A percentile compares a stretch with the other conserved stretches of the same genome.
Conservation (phyloP, 2,797 vertebrate genomes). For the Sciurus vulgaris region DNA sequence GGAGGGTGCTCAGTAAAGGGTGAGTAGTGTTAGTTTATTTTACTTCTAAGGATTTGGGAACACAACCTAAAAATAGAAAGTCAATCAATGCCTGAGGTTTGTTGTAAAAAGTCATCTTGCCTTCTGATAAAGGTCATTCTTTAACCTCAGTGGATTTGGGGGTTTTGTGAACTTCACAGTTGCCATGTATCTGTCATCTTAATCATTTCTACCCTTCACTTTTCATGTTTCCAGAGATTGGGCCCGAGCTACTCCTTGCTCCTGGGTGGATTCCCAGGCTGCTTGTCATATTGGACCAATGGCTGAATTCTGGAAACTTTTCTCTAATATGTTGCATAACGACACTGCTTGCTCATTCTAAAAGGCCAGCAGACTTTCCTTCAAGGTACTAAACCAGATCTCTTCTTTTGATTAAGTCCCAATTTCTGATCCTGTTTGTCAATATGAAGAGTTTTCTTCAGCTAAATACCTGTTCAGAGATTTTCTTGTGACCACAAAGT, state of each 20-base stretch:
- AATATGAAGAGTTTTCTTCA: conserved; percentile 22
- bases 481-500: not conserved
- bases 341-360: not conserved
- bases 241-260: not conserved
- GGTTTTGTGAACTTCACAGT: conserved; percentile 59
- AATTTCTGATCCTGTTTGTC: conserved; percentile 18
- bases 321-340: not conserved
- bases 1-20: not conserved
- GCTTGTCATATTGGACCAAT: not conserved
- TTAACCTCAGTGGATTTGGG: conserved; percentile 57
- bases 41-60: conserved; percentile 48
- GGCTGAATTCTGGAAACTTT: not conserved
- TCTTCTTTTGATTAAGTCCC: conserved; percentile 41
- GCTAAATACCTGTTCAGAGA: conserved; percentile 54
- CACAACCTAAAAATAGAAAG: conserved; percentile 67
- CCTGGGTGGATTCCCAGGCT: conserved; percentile 18
- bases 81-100: conserved; percentile 54
- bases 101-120: conserved; percentile 62
- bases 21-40: conserved; percentile 1
- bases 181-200: conserved; percentile 62
- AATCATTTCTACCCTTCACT: conserved; percentile 59
- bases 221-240: conserved; percentile 43
- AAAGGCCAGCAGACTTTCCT: not conserved
- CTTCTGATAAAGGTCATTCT: conserved; percentile 76
- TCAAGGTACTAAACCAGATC: conserved; percentile 29